These are phyloP conservation scores for Agrochola lota DNA, from an alignment of 2,888 invertebrate genomes.

Conservation along the genomic window DNA sequence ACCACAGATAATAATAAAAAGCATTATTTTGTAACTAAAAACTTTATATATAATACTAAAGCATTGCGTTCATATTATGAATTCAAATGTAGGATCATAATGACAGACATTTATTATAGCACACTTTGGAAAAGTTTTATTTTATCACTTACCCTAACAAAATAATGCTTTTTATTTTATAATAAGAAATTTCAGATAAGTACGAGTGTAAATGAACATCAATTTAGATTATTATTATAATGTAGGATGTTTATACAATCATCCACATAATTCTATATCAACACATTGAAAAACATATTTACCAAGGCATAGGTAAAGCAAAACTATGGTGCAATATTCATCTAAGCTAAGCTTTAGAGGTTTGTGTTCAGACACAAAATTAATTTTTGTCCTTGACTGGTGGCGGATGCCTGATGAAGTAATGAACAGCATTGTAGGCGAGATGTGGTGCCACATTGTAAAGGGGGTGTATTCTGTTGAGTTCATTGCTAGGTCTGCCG, in stretches of 20 bases:
- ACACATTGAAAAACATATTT: conserved; percentile 5
- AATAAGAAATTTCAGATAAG: conserved; percentile 1
- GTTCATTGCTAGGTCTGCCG: conserved; percentile 92
- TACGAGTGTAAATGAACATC: not conserved
- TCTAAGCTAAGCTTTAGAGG: conserved; percentile 26
- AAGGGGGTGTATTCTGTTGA: conserved; percentile 94
- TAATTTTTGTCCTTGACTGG: conserved; percentile 86
- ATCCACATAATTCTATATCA: conserved; percentile 1
- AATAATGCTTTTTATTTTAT: conserved; percentile 1
- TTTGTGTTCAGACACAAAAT: conserved; percentile 30
- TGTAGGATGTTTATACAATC: not conserved
- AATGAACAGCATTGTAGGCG: conserved; percentile 88
- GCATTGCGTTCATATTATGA: not conserved
- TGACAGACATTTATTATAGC: not conserved
- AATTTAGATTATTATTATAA: conserved; percentile 4
- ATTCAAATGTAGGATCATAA: conserved; percentile 4
- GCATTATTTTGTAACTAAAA: conserved; percentile 5
- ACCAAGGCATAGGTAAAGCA: conserved; percentile 1
- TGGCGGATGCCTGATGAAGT: conserved; percentile 87
- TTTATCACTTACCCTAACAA: not conserved
- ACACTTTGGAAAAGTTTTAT: not conserved
- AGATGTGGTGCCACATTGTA: conserved; percentile 94
- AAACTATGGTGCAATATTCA: conserved; percentile 29
- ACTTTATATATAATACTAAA: not conserved
- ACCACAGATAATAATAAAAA: not conserved